These are phyloP conservation scores for Pitangus sulphuratus DNA, from an alignment of 2,797 vertebrate genomes.

Conservation along the genomic window DNA sequence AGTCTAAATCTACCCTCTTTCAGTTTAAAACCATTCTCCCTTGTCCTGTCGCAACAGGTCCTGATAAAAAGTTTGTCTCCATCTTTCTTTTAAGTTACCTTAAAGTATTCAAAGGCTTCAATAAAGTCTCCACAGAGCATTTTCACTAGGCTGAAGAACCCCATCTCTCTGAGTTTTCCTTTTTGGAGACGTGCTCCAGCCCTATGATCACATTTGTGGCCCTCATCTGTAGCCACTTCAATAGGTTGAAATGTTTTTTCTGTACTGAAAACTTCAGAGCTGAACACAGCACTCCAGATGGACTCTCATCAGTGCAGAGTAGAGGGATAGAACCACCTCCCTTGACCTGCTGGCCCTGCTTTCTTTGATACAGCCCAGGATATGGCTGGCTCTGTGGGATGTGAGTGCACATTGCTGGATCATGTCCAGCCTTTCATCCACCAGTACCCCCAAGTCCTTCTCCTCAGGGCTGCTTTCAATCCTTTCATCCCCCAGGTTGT, in stretches of 20 bases:
- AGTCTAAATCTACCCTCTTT: background rate
- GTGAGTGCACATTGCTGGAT: background rate
- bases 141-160: background rate
- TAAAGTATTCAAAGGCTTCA: background rate
- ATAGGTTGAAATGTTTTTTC: background rate
- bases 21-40: background rate
- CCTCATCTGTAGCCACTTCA: background rate
- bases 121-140: background rate
- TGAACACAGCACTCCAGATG: background rate
- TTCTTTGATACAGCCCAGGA: background rate
- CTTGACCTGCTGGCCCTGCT: rapidly evolving
- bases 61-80: background rate
- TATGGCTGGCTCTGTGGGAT: background rate
- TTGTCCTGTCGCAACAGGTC: background rate
- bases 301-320: rapidly evolving
- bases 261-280: background rate
- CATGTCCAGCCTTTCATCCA: background rate
- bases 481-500: background rate
- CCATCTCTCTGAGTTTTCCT: background rate
- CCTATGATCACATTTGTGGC: background rate
- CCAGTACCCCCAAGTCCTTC: background rate
- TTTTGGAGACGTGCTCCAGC: background rate
- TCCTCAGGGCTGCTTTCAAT: background rate
- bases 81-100: background rate
- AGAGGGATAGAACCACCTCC: background rate